A percentile compares a stretch with the other conserved stretches of the same genome.
Conservation (phyloP, 2,888 invertebrate genomes). For the Ophraella communa region DNA sequence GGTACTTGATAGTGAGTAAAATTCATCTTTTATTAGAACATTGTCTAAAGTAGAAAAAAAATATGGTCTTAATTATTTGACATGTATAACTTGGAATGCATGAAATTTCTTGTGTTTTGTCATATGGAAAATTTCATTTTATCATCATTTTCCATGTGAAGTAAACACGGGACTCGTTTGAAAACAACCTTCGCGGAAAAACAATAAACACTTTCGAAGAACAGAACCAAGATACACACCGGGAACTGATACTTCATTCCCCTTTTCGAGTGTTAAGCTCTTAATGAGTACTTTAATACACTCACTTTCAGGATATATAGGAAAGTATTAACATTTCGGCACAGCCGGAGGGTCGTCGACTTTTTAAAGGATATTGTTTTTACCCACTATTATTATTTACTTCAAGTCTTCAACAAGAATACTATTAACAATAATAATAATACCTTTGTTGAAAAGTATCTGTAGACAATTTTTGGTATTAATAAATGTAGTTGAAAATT, state of each 20-base stretch:
- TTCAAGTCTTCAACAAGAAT: neutral
- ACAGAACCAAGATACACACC: slow-evolving; percentile 13
- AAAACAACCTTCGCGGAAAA: slow-evolving; percentile 20
- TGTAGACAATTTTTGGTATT: too few relatives aligned
- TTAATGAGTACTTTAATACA: slow-evolving; percentile 48
- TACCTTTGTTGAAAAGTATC: too few relatives aligned
- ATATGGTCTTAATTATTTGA: too few relatives aligned
- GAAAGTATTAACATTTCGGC: slow-evolving; percentile 23
- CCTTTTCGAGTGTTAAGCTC: slow-evolving; percentile 53
- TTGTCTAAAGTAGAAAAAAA: too few relatives aligned
- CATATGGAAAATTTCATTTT: neutral
- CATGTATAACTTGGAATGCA: neutral
- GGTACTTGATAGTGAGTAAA: too few relatives aligned
- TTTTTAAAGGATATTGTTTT: neutral
- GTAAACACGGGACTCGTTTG: slow-evolving; percentile 5
- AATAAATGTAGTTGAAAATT: too few relatives aligned
- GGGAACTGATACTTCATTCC: slow-evolving; percentile 47
- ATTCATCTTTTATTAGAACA: too few relatives aligned
- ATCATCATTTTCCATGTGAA: slow-evolving; percentile 7
- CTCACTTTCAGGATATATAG: slow-evolving; percentile 28
- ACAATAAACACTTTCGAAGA: slow-evolving; percentile 22
- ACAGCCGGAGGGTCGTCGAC: neutral
- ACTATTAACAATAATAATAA: too few relatives aligned
- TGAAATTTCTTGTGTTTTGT: neutral
- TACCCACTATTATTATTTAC: neutral